These are phyloP conservation scores for Platycercus adscitus DNA, from an alignment of 2,113 vertebrate species.

Conservation along the genomic window DNA sequence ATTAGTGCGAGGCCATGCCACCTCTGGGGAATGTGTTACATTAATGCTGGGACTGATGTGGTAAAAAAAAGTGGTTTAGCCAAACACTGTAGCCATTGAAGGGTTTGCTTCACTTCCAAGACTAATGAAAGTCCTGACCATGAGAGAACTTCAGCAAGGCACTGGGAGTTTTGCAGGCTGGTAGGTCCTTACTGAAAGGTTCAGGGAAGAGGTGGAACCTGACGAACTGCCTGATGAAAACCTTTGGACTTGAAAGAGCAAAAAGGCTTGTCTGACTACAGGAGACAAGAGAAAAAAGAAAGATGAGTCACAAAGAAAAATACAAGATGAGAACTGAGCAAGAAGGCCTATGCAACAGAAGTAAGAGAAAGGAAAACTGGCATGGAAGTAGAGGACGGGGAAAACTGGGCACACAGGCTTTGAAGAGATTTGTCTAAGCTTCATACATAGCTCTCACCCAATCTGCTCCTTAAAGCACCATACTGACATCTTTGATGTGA, in stretches of 20 bases:
- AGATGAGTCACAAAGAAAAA: neutral
- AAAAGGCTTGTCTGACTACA: neutral
- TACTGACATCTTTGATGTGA: neutral
- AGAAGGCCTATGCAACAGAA: neutral
- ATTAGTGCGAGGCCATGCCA: neutral
- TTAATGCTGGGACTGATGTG: neutral
- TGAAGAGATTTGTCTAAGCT: neutral
- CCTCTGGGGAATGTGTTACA: neutral
- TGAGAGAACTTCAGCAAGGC: neutral
- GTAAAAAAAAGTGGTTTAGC: neutral
- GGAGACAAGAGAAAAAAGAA: neutral
- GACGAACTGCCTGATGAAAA: neutral
- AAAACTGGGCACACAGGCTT: neutral
- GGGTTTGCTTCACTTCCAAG: neutral
- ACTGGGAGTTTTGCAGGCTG: neutral
- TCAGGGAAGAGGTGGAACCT: neutral
- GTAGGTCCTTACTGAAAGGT: rapidly evolving
- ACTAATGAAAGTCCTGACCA: neutral
- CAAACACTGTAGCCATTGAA: neutral
- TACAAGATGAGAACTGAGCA: neutral
- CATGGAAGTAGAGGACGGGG: neutral
- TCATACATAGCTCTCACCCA: neutral
- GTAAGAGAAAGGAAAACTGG: neutral
- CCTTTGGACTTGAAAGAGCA: neutral
- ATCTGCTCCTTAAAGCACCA: neutral